These are phyloP conservation scores for Lanistes nyassanus DNA, from an alignment of 1,140 invertebrate species.

Conservation along the genomic window DNA sequence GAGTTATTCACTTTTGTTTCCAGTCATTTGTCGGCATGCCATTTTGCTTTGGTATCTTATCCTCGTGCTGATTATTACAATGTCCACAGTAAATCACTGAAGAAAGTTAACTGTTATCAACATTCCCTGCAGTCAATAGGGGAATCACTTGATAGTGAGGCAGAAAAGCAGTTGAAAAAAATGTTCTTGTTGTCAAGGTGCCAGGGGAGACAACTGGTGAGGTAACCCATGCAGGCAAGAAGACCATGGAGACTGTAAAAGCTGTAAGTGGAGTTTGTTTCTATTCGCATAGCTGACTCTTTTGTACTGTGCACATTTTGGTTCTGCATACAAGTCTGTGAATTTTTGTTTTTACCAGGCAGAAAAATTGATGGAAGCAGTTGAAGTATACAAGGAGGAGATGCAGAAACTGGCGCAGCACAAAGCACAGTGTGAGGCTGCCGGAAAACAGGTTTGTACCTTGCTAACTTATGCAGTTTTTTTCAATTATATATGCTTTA, in stretches of 20 bases:
- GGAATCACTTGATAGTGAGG: too few relatives aligned
- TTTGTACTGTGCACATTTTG: not conserved
- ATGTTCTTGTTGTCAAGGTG: constrained; percentile 45
- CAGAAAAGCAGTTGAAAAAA: not conserved
- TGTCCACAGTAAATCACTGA: too few relatives aligned
- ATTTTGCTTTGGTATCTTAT: too few relatives aligned
- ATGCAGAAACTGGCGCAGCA: constrained; percentile 56
- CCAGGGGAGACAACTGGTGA: constrained; percentile 73
- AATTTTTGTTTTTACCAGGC: not conserved
- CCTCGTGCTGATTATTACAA: too few relatives aligned
- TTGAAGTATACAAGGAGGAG: constrained; percentile 79
- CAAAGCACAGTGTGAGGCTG: constrained; percentile 45
- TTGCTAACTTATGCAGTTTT: not conserved
- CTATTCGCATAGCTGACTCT: not conserved
- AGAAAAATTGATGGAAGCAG: constrained; percentile 76
- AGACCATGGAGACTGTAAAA: constrained; percentile 91
- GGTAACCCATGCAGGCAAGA: constrained; percentile 84
- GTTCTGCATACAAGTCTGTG: not conserved
- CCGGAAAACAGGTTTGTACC: constrained; percentile 47
- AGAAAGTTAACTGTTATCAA: too few relatives aligned
- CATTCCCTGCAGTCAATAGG: not conserved
- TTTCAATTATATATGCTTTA: not conserved
- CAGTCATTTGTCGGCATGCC: too few relatives aligned
- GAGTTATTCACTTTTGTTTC: constrained; percentile 44
- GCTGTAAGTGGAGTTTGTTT: constrained; percentile 77